Conservation (phyloP, 35 echinoderm and acorn worm species). For the Holothuria glaberrima region DNA sequence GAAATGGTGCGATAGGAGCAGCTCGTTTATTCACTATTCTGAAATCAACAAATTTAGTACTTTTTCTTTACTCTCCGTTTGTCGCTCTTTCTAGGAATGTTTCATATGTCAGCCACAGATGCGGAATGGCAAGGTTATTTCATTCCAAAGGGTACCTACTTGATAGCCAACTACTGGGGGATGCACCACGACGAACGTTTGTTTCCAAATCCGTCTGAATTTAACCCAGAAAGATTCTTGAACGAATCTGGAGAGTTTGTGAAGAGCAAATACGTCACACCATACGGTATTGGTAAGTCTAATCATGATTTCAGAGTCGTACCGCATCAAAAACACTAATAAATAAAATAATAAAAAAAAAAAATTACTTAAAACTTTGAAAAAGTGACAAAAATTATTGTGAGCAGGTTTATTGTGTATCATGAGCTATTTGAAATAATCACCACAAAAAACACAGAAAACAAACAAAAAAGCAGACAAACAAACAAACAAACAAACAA, state of each 20-base stretch:
- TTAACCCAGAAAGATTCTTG: constrained; percentile 82
- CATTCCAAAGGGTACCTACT: constrained; percentile 71
- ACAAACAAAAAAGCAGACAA: too few species aligned
- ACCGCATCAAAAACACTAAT: too few species aligned
- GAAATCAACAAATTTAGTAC: background rate
- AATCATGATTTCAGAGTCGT: too few species aligned
- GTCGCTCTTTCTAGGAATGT: constrained; percentile 35
- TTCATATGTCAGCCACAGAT: constrained; percentile 59
- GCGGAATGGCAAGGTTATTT: constrained; percentile 38
- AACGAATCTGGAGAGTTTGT: constrained; percentile 56
- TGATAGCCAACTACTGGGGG: constrained; percentile 79
- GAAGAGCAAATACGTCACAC: constrained; percentile 55
- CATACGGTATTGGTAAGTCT: constrained; percentile 77
- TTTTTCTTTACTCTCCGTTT: background rate
- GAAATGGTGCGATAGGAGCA: background rate
- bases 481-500: too few species aligned
- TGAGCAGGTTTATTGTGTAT: too few species aligned
- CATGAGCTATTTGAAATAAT: too few species aligned
- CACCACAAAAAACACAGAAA: too few species aligned
- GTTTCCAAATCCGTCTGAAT: constrained; percentile 70
- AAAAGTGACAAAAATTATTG: too few species aligned
- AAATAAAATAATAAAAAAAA: too few species aligned
- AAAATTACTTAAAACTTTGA: too few species aligned
- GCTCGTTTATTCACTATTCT: too few species aligned
- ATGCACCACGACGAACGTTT: constrained; percentile 58